Base-by-base conservation (phyloP, 1,140 invertebrate species). In the Yoshiicerus persimilis region DNA sequence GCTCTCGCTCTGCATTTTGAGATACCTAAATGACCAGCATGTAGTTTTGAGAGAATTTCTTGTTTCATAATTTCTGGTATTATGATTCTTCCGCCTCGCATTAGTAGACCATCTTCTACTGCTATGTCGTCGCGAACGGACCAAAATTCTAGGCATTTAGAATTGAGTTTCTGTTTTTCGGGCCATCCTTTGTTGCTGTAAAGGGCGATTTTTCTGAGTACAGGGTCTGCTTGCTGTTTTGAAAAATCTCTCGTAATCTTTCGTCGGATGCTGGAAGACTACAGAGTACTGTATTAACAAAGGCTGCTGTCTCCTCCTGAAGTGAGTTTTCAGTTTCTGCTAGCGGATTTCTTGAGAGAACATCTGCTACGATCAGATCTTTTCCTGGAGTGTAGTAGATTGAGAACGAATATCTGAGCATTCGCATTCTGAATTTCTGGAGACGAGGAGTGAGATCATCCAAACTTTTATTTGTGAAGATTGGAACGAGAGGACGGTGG, bases 371-470 rank as follows among this genome's bases (percentile, higher is more conserved):
- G 36, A 90, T 64, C 47, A 92, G 88, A 62, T 91, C 70, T 86
- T 90, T 91, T n/a, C 92, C 91, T 38, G 92, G 92, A 47, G 90
- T 87, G 90, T 92, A 92, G 27, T 70, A 70, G 10, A 92, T 87
- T 10, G 62, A 84, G 87, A 91, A 92, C 83, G 90, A 88, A 88
- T 92, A 93, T 70, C 91, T 88, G 87, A 92, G 91, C 16, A 93
- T 41, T 20, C 91, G 62, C 9, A 93, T 84, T 9, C 92, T 89
- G 77, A 93, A 92, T 70, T 91, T 56, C 89, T 93, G 92, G 10
- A 93, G 87, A 23, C 92, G 62, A 23, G 91, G 90, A 10, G 92
- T 91, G 36, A 92, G 88, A 8, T 91, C 91, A 38, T 92, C 91
- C 34, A 92, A 84, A 34, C 13, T 64, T 66, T 91, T 92, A 38